Evolutionary conservation across 1,140 invertebrate genomes (phyloP), one percentile per base, ranked within the genome.

Genomic region (Zaprionus capensis): DNA sequence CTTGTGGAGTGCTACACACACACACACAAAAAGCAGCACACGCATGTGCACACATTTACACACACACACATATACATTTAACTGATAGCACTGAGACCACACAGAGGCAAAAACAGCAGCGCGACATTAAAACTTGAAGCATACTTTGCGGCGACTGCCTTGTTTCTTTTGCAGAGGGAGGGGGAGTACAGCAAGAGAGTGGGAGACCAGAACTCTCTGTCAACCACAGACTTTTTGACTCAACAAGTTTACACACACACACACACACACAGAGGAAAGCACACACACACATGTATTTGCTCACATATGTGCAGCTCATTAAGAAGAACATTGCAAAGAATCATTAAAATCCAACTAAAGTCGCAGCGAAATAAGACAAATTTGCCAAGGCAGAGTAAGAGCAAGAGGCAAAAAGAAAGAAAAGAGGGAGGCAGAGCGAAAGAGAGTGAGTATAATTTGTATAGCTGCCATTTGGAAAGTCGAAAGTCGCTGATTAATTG

Each of bases 401-500:
- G 51, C n/a, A 38, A 28, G 36, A 36, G n/a, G 14, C 7, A 26
- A 5, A 11, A 26, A 28, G 6, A 17, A 2, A 1, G 7, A 15
- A 7, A 26, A 5, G 17, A 22, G n/a, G 31, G 15, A 12, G 11
- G 28, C 28, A 12, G 4, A 24, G 15, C 26, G 34, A 12, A 36
- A 9, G 5, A 4, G 36, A 12, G 41, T 22, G 36, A 15, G 34
- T 24, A 41, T 41, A 75, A 75, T 75, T 75, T 64, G 67, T 75
- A 63, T 70, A 58, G 44, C 22, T 24, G 20, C 3, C 57, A 38
- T 59, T 59, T 62, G 9, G 14, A 41, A 71, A 65, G 68, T 65
- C 68, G 55, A 75, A 78, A 74, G 68, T 78, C 69, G 56, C 71
- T 86, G 82, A 85, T 86, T 76, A 86, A 85, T 85, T 86, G 79